phyloP scores from a whole-genome alignment of 2,113 vertebrate species.

The Halichoeres trimaculatus region DNA sequence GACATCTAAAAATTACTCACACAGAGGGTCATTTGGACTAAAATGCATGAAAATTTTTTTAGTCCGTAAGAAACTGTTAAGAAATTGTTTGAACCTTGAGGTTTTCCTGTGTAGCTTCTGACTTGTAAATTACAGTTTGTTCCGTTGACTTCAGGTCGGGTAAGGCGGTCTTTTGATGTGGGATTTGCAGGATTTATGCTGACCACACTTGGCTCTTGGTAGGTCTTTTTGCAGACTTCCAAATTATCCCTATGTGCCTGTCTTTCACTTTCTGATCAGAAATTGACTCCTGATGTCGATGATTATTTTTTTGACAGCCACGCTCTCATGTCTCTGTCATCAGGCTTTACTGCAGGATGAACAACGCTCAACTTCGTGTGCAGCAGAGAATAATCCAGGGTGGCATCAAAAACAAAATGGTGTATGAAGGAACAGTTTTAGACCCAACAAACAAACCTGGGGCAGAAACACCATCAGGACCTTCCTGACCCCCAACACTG shows the following conservation, averaged over 20 bases:
- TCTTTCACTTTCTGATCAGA: rapidly evolving
- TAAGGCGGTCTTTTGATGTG: conserved; percentile 72
- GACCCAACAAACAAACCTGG: conserved; percentile 52
- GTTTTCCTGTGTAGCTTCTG: background rate
- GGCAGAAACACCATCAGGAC: conserved; percentile 11
- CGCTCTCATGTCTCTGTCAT: rapidly evolving
- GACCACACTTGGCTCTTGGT: conserved; percentile 76
- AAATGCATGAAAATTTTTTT: too few species aligned
- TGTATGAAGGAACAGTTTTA: conserved; percentile 61
- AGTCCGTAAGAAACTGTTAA: background rate
- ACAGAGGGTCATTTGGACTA: background rate
- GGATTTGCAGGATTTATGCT: conserved; percentile 71
- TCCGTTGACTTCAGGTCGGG: conserved; percentile 63
- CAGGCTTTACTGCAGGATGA: conserved; percentile 73
- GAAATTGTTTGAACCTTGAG: background rate
- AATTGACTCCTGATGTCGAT: background rate
- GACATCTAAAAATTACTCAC: background rate
- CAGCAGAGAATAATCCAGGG: conserved; percentile 69
- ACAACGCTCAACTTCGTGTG: conserved; percentile 52
- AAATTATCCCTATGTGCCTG: background rate
- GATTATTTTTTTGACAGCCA: background rate
- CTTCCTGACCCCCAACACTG: conserved; percentile 22
- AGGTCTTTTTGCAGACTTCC: background rate
- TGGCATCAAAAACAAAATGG: conserved; percentile 67
- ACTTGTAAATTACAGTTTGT: conserved; percentile 2